Base-by-base conservation (phyloP, 2,113 vertebrate genomes). In the Solea solea region DNA sequence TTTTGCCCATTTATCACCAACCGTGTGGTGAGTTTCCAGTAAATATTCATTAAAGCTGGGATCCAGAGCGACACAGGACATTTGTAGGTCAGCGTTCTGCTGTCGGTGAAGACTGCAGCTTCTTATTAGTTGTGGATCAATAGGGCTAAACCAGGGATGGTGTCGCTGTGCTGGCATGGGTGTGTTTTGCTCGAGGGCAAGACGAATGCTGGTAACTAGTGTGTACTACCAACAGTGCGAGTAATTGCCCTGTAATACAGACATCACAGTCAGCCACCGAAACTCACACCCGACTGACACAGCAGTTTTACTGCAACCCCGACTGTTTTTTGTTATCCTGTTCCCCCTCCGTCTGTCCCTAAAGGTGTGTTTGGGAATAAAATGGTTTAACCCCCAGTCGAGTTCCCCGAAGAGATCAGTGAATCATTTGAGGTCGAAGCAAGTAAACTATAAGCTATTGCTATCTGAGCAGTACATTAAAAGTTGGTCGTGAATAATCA, bases 271-370 rank as follows among this genome's bases (percentile, higher is more conserved):
- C 73, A 48, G 53, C 46, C 64, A 15, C 50, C 14, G 67, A 85
- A 85, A 76, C 49, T 89, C 66, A 16, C 67, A 85, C 78, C 57
- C n/a, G 78, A 44, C 65, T 54, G 59, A 53, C 21, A 58, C 74
- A 48, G 69, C 55, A 70, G 61, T 61, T 77, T 66, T 64, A 68
- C 56, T 28, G 14, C 58, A 51, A 3, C 12, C 7, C 54, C 13
- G 11, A 7, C 25, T 13, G 55, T 8, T 14, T 6, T 13, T 57
- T 15, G 4, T 3, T 3, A 12, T 54, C 21, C 59, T 41, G 46
- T 9, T 51, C n/a, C 7, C n/a, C 8, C 58, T 7, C 55, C 42
- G 25, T 63, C 59, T 12, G 11, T 11, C 42, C 16, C 53, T 16
- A 56, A 40, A 64, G 69, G 51, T 64, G 15, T 54, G 8, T 13